phyloP scores from a whole-genome alignment of 2,113 vertebrate genomes.

The Chloropsis cyanopogon region DNA sequence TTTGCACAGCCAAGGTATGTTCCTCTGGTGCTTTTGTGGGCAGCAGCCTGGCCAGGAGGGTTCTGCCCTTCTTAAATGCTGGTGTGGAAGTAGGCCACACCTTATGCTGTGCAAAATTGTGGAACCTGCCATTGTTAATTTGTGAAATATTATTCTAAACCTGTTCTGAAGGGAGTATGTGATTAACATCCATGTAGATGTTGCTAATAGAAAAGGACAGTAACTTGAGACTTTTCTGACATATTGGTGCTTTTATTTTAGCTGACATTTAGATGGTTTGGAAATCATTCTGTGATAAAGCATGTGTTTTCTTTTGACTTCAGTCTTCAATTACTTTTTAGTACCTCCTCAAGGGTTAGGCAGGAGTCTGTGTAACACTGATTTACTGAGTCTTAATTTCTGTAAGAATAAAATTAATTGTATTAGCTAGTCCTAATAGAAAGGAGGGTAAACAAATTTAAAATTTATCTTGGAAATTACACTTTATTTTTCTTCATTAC shows the following conservation, averaged over 20 bases:
- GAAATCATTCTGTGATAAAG: background rate
- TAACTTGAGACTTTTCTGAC: background rate
- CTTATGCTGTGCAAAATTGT: background rate
- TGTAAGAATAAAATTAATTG: background rate
- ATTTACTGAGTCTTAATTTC: background rate
- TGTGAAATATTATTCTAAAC: background rate
- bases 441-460: background rate
- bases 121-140: background rate
- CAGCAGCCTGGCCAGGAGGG: background rate
- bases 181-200: background rate
- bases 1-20: slow-evolving; percentile 79
- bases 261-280: background rate
- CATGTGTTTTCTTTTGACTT: background rate
- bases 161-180: background rate
- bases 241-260: background rate
- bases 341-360: background rate
- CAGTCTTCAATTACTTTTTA: background rate
- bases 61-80: background rate
- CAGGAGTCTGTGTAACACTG: background rate
- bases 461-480: background rate
- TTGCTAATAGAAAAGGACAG: background rate
- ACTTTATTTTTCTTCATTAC: background rate
- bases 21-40: background rate
- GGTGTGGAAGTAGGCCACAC: background rate
- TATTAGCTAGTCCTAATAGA: background rate